Evolutionary conservation across 2,797 vertebrate species (phyloP).

Genomic region (Leucoraja ocellata): DNA sequence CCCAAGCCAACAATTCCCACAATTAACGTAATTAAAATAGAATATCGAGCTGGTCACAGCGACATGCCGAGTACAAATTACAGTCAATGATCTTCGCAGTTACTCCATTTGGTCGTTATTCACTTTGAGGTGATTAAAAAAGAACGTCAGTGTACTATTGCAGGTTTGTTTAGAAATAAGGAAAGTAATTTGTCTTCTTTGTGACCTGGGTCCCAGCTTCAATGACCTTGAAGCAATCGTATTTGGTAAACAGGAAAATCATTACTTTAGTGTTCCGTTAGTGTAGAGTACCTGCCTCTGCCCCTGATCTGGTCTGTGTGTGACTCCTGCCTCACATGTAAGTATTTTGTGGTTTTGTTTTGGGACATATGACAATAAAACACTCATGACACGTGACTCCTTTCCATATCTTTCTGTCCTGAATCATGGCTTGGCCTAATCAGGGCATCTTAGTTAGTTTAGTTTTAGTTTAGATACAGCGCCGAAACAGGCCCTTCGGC

Average conservation of each 20-base stretch:
- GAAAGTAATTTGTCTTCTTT: background rate
- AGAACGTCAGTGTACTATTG: background rate
- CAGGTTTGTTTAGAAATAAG: background rate
- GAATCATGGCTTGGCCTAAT: background rate
- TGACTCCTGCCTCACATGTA: background rate
- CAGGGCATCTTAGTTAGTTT: background rate
- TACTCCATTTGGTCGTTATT: background rate
- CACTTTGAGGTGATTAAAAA: background rate
- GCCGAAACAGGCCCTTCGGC: too few species aligned
- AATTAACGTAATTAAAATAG: background rate
- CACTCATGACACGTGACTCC: too few species aligned
- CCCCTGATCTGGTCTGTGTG: background rate
- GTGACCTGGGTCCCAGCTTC: background rate
- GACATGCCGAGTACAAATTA: background rate
- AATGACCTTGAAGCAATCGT: background rate
- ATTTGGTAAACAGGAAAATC: background rate
- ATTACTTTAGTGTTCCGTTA: background rate
- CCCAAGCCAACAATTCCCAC: background rate
- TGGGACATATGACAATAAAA: too few species aligned
- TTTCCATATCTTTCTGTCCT: background rate
- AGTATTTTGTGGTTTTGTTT: too few species aligned
- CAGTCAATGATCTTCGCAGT: background rate
- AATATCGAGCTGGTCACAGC: background rate
- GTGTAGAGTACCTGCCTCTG: background rate
- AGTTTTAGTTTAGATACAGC: too few species aligned